Conservation (phyloP, 2,113 vertebrate genomes). For the Ciconia maguari region DNA sequence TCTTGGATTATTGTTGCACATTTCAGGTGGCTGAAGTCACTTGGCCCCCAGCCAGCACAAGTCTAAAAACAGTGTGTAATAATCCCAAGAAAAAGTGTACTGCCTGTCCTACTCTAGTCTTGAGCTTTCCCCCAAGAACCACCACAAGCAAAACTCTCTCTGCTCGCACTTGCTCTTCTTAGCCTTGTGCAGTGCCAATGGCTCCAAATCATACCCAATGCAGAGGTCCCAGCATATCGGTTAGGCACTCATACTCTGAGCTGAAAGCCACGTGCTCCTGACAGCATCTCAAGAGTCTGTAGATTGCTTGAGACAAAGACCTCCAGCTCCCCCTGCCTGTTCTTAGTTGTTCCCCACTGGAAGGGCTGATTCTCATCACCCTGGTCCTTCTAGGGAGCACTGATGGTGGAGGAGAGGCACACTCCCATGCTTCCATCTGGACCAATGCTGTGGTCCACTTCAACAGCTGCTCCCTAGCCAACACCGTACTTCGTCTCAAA, state of each 20-base stretch:
- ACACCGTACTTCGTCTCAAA: not conserved
- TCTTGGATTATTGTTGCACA: not conserved
- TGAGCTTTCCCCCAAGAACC: not conserved
- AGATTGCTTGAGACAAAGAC: not conserved
- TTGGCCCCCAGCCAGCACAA: not conserved
- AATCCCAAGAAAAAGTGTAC: not conserved
- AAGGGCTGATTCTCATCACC: not conserved
- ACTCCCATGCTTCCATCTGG: not conserved
- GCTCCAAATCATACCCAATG: not conserved
- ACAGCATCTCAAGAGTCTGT: not conserved
- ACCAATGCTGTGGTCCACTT: not conserved
- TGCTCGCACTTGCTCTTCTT: not conserved
- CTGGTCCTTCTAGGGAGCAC: not conserved
- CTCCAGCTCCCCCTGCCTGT: not conserved
- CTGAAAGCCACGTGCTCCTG: not conserved
- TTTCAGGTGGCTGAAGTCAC: slow-evolving; percentile 36
- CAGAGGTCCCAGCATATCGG: not conserved
- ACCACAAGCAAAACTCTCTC: not conserved
- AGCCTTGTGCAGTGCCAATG: not conserved
- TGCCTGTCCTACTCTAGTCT: not conserved
- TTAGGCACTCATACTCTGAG: not conserved
- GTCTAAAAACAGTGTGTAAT: not conserved
- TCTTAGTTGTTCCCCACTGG: not conserved
- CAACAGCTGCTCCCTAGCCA: not conserved
- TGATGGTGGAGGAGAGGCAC: not conserved